Evolutionary conservation across 2,113 vertebrate genomes (phyloP).

Genomic region (Danionella cerebrum): DNA sequence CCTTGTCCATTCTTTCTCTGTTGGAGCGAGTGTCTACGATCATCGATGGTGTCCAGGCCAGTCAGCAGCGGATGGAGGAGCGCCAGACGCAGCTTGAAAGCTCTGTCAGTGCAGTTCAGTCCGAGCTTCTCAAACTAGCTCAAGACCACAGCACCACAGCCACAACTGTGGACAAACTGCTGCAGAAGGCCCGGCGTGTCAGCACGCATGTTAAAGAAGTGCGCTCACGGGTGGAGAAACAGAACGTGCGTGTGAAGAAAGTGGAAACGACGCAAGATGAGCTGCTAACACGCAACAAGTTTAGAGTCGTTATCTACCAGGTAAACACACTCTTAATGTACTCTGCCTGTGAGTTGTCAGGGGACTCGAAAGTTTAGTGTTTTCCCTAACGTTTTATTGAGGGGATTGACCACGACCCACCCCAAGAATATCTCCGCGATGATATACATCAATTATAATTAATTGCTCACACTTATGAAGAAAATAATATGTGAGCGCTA

Average conservation of each 20-base stretch:
- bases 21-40: constrained; percentile 90
- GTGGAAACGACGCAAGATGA: constrained; percentile 88
- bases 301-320: constrained; percentile 95
- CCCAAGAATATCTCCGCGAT: too few relatives aligned
- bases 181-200: constrained; percentile 90
- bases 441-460: too few relatives aligned
- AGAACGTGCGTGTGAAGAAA: constrained; percentile 76
- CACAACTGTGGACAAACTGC: constrained; percentile 78
- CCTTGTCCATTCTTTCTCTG: constrained; percentile 85
- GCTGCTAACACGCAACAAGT: constrained; percentile 92
- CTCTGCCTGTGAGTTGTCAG: background rate
- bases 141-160: constrained; percentile 80
- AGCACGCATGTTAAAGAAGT: constrained; percentile 90
- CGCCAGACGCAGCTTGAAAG: constrained; percentile 83
- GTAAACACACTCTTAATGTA: constrained; percentile 52
- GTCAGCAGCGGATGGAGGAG: constrained; percentile 92
- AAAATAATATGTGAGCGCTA: too few relatives aligned
- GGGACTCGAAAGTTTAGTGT: too few relatives aligned
- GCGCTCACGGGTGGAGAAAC: constrained; percentile 81
- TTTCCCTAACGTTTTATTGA: too few relatives aligned
- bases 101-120: constrained; percentile 82
- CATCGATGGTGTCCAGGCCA: constrained; percentile 85
- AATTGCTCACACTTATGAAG: too few relatives aligned
- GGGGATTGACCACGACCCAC: too few relatives aligned
- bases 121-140: constrained; percentile 82